phyloP scores from a whole-genome alignment of 2,797 vertebrate genomes.

The Luscinia megarhynchos region DNA sequence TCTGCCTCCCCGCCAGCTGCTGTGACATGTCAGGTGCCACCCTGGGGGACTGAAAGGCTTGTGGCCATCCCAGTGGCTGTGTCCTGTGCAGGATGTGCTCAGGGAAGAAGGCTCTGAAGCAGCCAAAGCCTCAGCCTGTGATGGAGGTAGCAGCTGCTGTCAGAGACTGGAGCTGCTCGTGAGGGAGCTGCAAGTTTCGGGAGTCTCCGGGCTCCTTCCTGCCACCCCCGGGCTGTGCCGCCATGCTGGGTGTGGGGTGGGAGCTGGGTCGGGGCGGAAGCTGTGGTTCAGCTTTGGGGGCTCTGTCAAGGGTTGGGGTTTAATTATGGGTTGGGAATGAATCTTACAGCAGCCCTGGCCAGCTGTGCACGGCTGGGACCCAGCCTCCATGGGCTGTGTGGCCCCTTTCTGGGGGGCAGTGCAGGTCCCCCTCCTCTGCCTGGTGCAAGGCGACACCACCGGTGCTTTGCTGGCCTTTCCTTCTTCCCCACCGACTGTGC shows the following conservation, averaged over 20 bases:
- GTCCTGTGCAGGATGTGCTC: accelerated
- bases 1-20: background rate
- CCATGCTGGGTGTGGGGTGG: background rate
- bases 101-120: background rate
- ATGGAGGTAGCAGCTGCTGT: accelerated
- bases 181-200: background rate
- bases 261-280: background rate
- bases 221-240: accelerated
- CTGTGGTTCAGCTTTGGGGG: background rate
- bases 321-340: background rate
- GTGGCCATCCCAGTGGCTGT: accelerated
- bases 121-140: accelerated
- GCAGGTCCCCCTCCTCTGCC: background rate
- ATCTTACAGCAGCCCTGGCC: background rate
- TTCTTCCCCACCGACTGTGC: background rate
- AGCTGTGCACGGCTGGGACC: background rate
- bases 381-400: background rate
- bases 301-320: background rate
- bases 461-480: background rate
- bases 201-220: background rate
- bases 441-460: accelerated
- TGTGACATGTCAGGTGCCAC: accelerated
- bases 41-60: background rate
- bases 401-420: background rate
- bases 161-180: background rate